Percentiles rank a stretch among this genome's conserved stretches.
Evolutionary conservation across 2,888 invertebrate genomes (phyloP).

Genomic region (Trisateles emortualis): DNA sequence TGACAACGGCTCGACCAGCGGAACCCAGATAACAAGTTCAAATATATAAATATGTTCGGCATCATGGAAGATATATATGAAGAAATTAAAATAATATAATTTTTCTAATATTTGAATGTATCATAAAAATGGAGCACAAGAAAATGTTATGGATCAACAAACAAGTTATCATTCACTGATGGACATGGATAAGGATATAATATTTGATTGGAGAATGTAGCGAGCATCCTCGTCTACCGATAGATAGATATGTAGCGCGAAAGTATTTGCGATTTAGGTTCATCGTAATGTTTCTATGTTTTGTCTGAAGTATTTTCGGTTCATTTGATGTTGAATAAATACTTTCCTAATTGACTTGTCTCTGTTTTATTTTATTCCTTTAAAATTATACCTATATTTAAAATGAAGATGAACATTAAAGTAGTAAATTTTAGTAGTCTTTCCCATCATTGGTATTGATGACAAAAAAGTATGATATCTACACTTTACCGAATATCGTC

Average conservation of each 20-base stretch:
- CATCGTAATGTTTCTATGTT: constrained; percentile 58
- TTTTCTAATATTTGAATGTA: constrained; percentile 14
- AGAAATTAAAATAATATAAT: constrained; percentile 23
- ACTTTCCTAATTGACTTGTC: constrained; percentile 56
- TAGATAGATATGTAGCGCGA: constrained; percentile 52
- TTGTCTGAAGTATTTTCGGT: constrained; percentile 61
- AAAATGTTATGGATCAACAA: constrained; percentile 20
- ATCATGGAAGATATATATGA: constrained; percentile 25
- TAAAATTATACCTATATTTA: too few relatives aligned
- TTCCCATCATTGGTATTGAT: too few relatives aligned
- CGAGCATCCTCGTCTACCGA: constrained; percentile 43
- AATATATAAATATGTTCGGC: constrained; percentile 26
- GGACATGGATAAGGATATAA: constrained; percentile 18
- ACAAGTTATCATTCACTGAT: constrained; percentile 16
- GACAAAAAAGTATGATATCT: too few relatives aligned
- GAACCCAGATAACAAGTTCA: constrained; percentile 21
- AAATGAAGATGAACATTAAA: too few relatives aligned
- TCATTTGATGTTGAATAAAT: constrained; percentile 79
- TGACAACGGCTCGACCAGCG: constrained; percentile 40
- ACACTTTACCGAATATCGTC: too few relatives aligned
- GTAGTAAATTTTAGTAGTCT: too few relatives aligned
- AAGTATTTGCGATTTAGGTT: constrained; percentile 60
- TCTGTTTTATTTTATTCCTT: constrained; percentile 39
- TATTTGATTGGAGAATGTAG: constrained; percentile 29
- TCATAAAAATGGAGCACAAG: constrained; percentile 21